Base-by-base conservation (phyloP, 2,888 invertebrate species). In the Carabus problematicus region DNA sequence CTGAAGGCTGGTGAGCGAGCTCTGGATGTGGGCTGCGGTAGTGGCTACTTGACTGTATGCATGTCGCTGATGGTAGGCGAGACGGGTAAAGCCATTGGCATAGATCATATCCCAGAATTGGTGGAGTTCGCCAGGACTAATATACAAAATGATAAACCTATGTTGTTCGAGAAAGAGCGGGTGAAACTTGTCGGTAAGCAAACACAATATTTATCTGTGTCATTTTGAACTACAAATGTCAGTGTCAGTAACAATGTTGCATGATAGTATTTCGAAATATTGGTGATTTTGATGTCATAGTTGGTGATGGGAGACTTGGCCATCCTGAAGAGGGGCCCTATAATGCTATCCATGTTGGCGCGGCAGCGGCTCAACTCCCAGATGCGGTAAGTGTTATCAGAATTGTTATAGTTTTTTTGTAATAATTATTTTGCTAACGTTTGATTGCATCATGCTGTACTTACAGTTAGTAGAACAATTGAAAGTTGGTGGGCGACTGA, bases 311-410 rank as follows among this genome's bases (percentile, higher is more conserved):
- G 1, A 86, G 97, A 70, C 82, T 87, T 76, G 97, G 97, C 3
- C 90, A 88, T 77, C 83, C 87, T 1, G 82, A 85, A 64, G 86
- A 88, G 72, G 94, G 91, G 3, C 96, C 95, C 0, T 97, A 91
- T 77, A 91, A 95, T 84, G 96, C 95, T 14, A 97, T 97, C 75
- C 97, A 97, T 82, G 95, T 95, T 6, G 96, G 95, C 61, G 96
- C 95, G 8, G 95, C 95, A 41, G 92, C 95, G 8, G 88, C 92
- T 3, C 86, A 85, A 68, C 84, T 93, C 69, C 95, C 95, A 29
- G 85, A 90, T 80, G 85, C 88, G 74, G 88, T 94, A 79, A 86
- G 83, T 84, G 78, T 56, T 56, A 6, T 45, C 12, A 45, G 14
- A 16, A 8, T 54, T n/a, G n/a, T n/a, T n/a, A n/a, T n/a, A n/a